Evolutionary conservation across 37 sponge, comb jelly and placozoan species (phyloP), one percentile per base, ranked within the genome.

Genomic region (Aphrocallistes beatrix): DNA sequence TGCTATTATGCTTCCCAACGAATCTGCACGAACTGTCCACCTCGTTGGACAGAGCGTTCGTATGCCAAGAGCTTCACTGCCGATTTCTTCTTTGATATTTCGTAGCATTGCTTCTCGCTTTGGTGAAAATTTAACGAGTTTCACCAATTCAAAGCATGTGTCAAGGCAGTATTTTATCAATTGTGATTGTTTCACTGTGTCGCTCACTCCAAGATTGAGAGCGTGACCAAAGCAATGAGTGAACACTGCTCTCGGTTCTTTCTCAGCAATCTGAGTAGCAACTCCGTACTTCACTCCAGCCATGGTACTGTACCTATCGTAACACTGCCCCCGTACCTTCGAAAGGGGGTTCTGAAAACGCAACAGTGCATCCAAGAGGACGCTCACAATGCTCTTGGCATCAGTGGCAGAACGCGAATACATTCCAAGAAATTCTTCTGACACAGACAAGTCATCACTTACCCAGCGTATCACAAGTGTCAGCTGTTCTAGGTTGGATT

Each of bases 201-300:
- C 93, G 39, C 89, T 87, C 1, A 88, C 91, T 81, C 82, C 38
- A 38, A 37, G 36, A 9, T 36, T 93, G 34, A 90, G 85, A 34
- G 93, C 93, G 87, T 93, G 93, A 23, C 91, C 93, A 87, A 85
- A 93, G 40, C 91, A 90, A 42, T 93, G 91, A 45, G 89, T 93
- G 49, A 90, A 90, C 51, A 93, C 89, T 82, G 93, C 38, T 30
- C 38, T 3, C 10, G 45, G 45, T 42, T 86, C 81, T 10, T 36
- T 36, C 36, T 86, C 51, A 82, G 8, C 1, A 34, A 86, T 86
- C 23, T 81, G 16, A 6, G 82, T 38, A 83, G 86, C 86, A 23
- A 86, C 86, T 83, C 86, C 86, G 83, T 36, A 8, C 30, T 86
- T 86, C 9, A 13, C 38, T 37, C 86, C 81, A 82, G 93, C 85